Conservation (phyloP, 2,888 invertebrate species). For the Galeopsomyia nigrocyanea region DNA sequence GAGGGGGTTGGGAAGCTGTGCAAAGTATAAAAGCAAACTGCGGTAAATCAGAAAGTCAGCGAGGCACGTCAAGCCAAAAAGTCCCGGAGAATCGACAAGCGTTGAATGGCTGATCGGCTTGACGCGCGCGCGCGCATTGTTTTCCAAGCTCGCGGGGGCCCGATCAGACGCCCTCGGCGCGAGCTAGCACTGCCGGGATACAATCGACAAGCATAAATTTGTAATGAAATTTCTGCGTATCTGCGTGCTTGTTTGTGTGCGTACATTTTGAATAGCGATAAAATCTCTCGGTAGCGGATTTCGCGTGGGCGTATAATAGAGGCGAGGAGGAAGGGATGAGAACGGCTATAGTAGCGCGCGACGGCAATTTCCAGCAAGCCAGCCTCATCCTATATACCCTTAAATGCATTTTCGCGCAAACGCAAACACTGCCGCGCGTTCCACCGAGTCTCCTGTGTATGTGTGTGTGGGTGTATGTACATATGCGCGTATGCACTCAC, state of each 20-base stretch:
- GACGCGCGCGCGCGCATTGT: background rate
- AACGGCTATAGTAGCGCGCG: slow-evolving; percentile 4
- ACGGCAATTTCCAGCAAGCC: slow-evolving; percentile 21
- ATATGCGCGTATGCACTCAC: background rate
- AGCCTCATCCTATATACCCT: background rate
- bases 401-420: slow-evolving; percentile 19
- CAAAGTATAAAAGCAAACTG: too few relatives aligned
- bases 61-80: background rate
- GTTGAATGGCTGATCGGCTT: slow-evolving; percentile 10
- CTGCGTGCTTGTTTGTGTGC: background rate
- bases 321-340: background rate
- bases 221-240: slow-evolving; percentile 33
- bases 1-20: too few relatives aligned
- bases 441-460: background rate
- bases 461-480: background rate
- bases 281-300: slow-evolving; percentile 27
- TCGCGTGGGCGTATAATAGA: slow-evolving; percentile 11
- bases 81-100: slow-evolving; percentile 4
- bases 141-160: background rate
- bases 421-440: background rate
- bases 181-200: slow-evolving; percentile 8
- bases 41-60: too few relatives aligned
- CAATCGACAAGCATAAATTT: slow-evolving; percentile 25
- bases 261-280: slow-evolving; percentile 36
- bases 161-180: too few relatives aligned